Base-by-base conservation (phyloP, 2,113 vertebrate species). In the Saccopteryx leptura region DNA sequence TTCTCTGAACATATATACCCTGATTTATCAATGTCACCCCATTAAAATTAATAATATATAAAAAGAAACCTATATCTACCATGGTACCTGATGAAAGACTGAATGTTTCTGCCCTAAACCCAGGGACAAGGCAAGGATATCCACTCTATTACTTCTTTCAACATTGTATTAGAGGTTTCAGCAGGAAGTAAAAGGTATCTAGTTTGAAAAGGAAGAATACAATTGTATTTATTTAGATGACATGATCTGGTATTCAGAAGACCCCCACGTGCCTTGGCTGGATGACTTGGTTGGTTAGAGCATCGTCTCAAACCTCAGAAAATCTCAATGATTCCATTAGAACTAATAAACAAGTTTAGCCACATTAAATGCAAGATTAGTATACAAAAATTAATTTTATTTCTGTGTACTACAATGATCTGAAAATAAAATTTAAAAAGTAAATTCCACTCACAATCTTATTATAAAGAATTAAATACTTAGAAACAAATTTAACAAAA, bases 381-480 rank as follows among this genome's bases (percentile, higher is more conserved):
- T 74, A 81, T 48, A 78, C 7, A 78, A 78, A 82, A 82, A 15
- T 68, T 15, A 69, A 56, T 84, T 74, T 91, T 81, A 68, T 74
- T 74, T 81, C 10, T 80, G 19, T 33, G 50, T 81, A 48, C 31
- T 80, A 46, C 46, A 90, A 60, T 17, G n/a, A 52, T 61, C 52
- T 63, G 19, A 75, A 74, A 88, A 81, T 56, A 80, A 63, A 75
- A 92, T 39, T 91, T 61, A 31, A 83, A 68, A 89, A 91, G 23
- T 39, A 39, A 80, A 48, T 74, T 58, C 31, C 58, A 82, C 17
- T 95, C 28, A 88, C 18, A 60, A 68, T 75, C 24, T 48, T 31
- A 83, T 80, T 4, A 5, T 78, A 68, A 56, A 54, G 4, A 39
- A 60, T 52, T 46, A 60, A 84, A 72, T 74, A 68, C 60, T 75